Evolutionary conservation across 2,888 invertebrate genomes (phyloP).

Genomic region (Drosophila mayaguana): DNA sequence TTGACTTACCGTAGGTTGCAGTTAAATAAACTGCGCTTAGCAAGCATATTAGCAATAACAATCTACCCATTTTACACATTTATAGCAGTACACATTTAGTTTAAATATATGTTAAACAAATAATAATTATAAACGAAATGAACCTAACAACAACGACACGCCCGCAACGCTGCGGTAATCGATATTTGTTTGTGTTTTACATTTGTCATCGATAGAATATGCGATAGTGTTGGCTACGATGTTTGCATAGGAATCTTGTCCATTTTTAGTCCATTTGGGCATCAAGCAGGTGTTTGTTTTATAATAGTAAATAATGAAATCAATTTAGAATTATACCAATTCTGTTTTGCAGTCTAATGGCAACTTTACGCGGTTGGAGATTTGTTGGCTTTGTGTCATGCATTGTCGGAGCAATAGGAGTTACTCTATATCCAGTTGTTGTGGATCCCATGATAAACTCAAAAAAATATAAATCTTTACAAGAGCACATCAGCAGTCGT

Average conservation of each 20-base stretch:
- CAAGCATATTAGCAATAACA: conserved; percentile 40
- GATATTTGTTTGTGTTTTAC: conserved; percentile 8
- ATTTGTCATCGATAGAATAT: conserved; percentile 13
- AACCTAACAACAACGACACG: conserved; percentile 66
- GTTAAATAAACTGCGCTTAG: conserved; percentile 45
- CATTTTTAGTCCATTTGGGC: conserved; percentile 42
- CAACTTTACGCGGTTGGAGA: conserved; percentile 86
- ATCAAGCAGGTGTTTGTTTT: conserved; percentile 64
- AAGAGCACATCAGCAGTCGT: conserved; percentile 42
- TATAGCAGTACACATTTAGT: conserved; percentile 33
- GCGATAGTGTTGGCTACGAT: conserved; percentile 8
- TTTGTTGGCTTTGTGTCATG: conserved; percentile 87
- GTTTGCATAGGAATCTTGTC: background rate
- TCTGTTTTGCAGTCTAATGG: conserved; percentile 67
- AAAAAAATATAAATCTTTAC: conserved; percentile 86
- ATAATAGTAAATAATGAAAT: conserved; percentile 28
- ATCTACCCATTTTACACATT: conserved; percentile 51
- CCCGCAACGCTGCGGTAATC: conserved; percentile 47
- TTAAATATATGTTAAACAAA: conserved; percentile 30
- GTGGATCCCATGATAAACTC: conserved; percentile 88
- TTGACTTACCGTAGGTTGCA: conserved; percentile 49
- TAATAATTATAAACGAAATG: conserved; percentile 40
- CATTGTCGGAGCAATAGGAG: conserved; percentile 86
- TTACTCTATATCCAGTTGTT: conserved; percentile 87
- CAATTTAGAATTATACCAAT: conserved; percentile 23